Evolutionary conservation across 2,113 vertebrate genomes (phyloP), one percentile per base, ranked within the genome.

Genomic region (Egretta garzetta): DNA sequence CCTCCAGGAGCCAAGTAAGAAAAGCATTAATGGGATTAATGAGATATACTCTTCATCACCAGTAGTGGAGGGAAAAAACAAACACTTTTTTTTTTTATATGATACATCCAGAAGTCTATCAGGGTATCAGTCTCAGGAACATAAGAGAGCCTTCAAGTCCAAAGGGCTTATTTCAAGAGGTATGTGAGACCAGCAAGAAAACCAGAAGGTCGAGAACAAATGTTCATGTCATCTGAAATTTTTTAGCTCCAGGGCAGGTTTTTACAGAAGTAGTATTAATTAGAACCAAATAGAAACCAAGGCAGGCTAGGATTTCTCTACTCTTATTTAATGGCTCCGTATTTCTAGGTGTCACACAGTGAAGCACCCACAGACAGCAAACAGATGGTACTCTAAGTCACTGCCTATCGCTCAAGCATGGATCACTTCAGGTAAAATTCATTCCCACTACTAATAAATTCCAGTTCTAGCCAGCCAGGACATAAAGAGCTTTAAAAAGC

Each of bases 371-470:
- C 1, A 1, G 28, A 49, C 64, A 84, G 55, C 37, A 77, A 81
- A 37, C 41, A 89, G 41, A 79, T 32, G 32, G 43, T 33, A 81
- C 37, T 24, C 26, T 27, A 75, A 63, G 43, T 82, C 70, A 75
- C 41, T 73, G 41, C 50, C 60, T 74, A n/a, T 27, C 73, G 33
- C 47, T 76, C 64, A 62, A 41, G 37, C 32, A 62, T 5, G 20
- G 30, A 83, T 39, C 62, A 70, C 67, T 83, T 70, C 50, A 87
- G 47, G 58, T 71, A 86, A 91, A 77, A 94, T n/a, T 39, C 26
- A 91, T 67, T 66, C 35, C 53, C 14, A 59, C 28, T 43, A 60
- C 41, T 11, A 88, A 55, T 13, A 37, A 83, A 75, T 14, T 66
- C 22, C 68, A 83, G 39, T 17, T 21, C 28, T 53, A 90, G 45